Percentiles rank a stretch among this genome's conserved stretches.
Evolutionary conservation across 2,113 vertebrate species (phyloP).

Genomic region (Anarrhichthys ocellatus): DNA sequence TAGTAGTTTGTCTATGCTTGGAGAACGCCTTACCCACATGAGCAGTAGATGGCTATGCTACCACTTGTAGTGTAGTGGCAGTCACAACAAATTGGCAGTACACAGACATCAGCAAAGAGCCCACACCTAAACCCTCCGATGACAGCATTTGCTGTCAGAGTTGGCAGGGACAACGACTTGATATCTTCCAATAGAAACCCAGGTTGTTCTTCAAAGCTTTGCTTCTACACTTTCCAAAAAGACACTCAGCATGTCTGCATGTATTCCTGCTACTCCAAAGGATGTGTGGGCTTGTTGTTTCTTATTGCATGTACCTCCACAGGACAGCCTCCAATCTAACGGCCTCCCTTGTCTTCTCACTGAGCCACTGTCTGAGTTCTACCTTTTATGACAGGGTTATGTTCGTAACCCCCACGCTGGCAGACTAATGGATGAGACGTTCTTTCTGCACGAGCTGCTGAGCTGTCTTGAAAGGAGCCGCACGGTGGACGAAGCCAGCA

Average conservation of each 20-base stretch:
- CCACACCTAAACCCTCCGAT: no score
- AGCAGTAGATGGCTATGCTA: neutral
- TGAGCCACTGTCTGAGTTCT: slow-evolving; percentile 20
- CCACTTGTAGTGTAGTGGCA: neutral
- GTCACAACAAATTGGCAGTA: no score
- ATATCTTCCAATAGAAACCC: neutral
- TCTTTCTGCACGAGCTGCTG: slow-evolving; percentile 26
- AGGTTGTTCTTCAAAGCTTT: neutral
- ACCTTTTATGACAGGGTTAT: slow-evolving; percentile 48
- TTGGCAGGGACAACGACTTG: neutral
- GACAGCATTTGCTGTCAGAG: no score
- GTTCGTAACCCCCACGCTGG: slow-evolving; percentile 47
- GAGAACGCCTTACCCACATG: no score
- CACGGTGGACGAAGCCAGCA: slow-evolving; percentile 47
- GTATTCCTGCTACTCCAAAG: neutral
- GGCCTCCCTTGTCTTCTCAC: slow-evolving; percentile 7
- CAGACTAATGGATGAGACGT: slow-evolving; percentile 63
- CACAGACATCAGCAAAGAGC: no score
- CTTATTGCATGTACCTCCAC: slow-evolving; percentile 1
- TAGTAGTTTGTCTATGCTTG: no score
- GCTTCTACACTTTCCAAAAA: neutral
- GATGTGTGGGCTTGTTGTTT: slow-evolving; percentile 5
- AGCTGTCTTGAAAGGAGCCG: slow-evolving; percentile 47
- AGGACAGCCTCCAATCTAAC: slow-evolving; percentile 26
- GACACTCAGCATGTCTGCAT: neutral